phyloP scores from a whole-genome alignment of 2,797 vertebrate species.

The Poecilia gillii region DNA sequence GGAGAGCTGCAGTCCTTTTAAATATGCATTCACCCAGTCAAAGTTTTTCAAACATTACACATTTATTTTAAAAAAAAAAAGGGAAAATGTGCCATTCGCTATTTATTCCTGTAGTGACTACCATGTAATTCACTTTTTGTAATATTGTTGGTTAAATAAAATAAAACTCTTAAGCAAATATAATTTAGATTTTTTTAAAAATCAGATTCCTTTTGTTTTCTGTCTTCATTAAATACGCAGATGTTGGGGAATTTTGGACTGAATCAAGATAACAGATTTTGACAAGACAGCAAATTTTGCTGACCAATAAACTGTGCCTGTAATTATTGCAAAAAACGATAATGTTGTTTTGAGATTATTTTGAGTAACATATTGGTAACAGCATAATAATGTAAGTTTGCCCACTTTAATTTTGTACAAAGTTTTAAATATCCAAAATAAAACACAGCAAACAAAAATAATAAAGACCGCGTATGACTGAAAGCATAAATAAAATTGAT shows the following conservation, averaged over 20 bases:
- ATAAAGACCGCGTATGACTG: too few species aligned
- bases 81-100: neutral
- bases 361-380: too few species aligned
- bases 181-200: neutral
- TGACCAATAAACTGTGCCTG: too few species aligned
- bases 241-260: neutral
- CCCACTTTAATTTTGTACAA: too few species aligned
- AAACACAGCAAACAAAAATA: too few species aligned
- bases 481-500: too few species aligned
- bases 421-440: too few species aligned
- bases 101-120: too few species aligned
- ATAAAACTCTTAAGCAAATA: neutral
- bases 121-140: neutral
- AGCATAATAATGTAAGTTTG: too few species aligned
- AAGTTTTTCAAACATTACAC: conserved; percentile 11
- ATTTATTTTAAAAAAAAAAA: neutral
- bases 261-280: neutral
- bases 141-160: neutral
- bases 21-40: conserved; percentile 20
- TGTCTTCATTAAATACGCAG: neutral
- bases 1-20: conserved; percentile 16
- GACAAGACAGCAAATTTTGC: too few species aligned
- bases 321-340: too few species aligned
- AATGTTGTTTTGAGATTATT: too few species aligned
- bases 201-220: neutral